Evolutionary conservation across 2,888 invertebrate genomes (phyloP), one percentile per base, ranked within the genome.

Genomic region (Drymonia ruficornis): DNA sequence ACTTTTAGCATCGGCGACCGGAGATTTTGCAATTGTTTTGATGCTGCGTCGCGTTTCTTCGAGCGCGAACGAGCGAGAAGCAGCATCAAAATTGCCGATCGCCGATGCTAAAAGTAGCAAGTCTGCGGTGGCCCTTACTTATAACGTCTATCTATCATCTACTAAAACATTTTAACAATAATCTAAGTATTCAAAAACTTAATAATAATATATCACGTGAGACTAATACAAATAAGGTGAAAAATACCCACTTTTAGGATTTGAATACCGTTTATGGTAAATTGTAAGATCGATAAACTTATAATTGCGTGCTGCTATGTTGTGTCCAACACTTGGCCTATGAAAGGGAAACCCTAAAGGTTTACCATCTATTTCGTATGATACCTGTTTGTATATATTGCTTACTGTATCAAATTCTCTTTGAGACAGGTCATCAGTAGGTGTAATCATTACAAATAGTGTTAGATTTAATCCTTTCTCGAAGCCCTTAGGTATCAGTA

Each of bases 271-370:
- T 50, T 81, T 80, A 57, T 91, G 91, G 65, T 75, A 86, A 36
- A 92, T 66, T 12, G 82, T 63, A 3, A 92, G 63, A 59, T 91
- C 86, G 59, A 78, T 86, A 74, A 91, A 91, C 55, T 74, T 83
- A 55, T 86, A 91, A 72, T 91, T 91, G 49, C 65, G 68, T 13
- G 76, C 78, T 38, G 59, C 56, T 11, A 71, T 59, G 36, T 78
- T 79, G 40, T 71, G 72, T 15, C 76, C 67, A 38, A 56, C 52
- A 16, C 80, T 76, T 69, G 74, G 73, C 61, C 86, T 84, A 54
- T 91, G 84, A 45, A 91, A 91, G n/a, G 91, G 91, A 74, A 89
- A 91, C 3, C 91, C 91, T 48, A 90, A 61, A 9, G 90, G 89
- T 56, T 82, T 85, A 12, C 69, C 70, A 63, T 89, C 87, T 6